These are phyloP conservation scores for Casuarius casuarius DNA, from an alignment of 2,113 vertebrate genomes.

Conservation along the genomic window DNA sequence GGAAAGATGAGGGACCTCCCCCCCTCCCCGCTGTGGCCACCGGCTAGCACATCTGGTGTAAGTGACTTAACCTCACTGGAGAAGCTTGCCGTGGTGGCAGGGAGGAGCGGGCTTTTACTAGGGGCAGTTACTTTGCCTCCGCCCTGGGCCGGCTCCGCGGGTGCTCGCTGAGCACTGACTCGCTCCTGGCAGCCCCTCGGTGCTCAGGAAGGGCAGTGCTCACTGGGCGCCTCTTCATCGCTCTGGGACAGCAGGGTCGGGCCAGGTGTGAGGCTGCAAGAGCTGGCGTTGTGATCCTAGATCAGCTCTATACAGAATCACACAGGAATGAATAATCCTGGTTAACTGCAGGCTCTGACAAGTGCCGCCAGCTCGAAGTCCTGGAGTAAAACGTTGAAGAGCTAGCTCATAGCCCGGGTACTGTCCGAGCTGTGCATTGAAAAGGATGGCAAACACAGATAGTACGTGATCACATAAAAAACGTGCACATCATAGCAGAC, in stretches of 20 bases:
- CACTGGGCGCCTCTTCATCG: too few relatives aligned
- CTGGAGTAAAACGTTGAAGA: neutral
- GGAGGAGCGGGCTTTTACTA: too few relatives aligned
- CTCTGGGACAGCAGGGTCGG: neutral
- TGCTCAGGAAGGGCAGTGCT: too few relatives aligned
- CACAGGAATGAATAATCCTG: accelerated
- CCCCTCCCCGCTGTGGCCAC: too few relatives aligned
- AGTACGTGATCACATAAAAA: neutral
- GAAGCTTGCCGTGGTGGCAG: too few relatives aligned
- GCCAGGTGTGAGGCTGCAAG: neutral
- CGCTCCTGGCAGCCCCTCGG: too few relatives aligned
- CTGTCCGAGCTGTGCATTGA: neutral
- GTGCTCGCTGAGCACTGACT: too few relatives aligned
- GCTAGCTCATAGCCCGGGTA: neutral
- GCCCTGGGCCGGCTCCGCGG: too few relatives aligned
- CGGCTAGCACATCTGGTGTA: too few relatives aligned
- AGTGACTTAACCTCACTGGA: too few relatives aligned
- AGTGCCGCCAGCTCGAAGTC: neutral
- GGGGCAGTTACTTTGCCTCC: too few relatives aligned
- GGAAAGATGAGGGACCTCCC: too few relatives aligned
- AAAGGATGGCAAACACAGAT: neutral
- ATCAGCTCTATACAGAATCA: neutral
- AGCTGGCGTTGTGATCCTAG: neutral
- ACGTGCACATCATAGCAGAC: neutral
- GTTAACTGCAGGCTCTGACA: neutral